Percentiles rank a stretch among this genome's conserved stretches.
Conservation (phyloP, 2,797 vertebrate genomes). For the Neolamprologus multifasciatus region DNA sequence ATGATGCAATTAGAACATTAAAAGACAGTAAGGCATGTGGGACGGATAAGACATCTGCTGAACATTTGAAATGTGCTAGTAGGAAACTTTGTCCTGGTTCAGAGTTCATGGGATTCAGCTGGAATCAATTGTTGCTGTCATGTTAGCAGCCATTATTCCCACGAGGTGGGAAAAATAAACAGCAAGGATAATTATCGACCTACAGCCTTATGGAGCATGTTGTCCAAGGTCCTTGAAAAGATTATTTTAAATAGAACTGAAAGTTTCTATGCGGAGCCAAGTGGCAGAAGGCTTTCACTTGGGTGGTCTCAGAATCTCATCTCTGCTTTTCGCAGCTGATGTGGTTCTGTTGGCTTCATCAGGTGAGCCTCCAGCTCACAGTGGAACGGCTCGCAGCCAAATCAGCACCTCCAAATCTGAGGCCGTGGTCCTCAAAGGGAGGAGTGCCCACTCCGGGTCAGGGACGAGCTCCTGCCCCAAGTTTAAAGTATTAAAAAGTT, state of each 20-base stretch:
- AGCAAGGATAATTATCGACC: not conserved
- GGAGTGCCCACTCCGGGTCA: not conserved
- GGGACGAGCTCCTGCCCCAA: not conserved
- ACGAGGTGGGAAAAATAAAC: not conserved
- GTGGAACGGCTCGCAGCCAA: fast-evolving
- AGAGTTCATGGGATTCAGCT: not conserved
- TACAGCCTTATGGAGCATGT: not conserved
- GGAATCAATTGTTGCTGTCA: not conserved
- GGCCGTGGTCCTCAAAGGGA: not conserved
- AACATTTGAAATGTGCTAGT: not conserved
- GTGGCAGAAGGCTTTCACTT: not conserved
- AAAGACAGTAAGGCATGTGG: not conserved
- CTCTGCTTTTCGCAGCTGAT: not conserved
- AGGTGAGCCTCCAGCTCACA: not conserved
- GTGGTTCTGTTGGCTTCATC: not conserved
- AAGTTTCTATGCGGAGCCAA: not conserved
- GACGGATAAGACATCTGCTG: not conserved
- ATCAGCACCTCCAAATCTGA: not conserved
- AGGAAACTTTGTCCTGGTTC: not conserved
- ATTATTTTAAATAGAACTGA: not conserved
- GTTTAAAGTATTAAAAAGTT: not conserved
- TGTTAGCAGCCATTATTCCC: not conserved
- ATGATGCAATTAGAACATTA: not conserved
- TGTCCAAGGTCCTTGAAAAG: not conserved
- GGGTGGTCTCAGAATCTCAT: not conserved